Conservation (phyloP, 2,888 invertebrate genomes). For the Xestobium rufovillosum region DNA sequence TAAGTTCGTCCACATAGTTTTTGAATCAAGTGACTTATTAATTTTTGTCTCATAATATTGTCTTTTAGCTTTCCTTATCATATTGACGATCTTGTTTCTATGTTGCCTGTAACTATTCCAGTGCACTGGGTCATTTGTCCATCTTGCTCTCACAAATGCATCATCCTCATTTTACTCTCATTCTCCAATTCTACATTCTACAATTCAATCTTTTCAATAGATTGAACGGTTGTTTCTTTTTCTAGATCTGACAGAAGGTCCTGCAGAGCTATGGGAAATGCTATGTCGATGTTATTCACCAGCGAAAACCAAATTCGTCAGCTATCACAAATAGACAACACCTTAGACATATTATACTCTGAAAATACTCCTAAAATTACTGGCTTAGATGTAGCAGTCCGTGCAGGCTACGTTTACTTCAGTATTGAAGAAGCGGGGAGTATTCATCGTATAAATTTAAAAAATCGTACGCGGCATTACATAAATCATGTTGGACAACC, state of each 20-base stretch:
- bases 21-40: too few relatives aligned
- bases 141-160: too few relatives aligned
- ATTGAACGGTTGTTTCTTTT: too few relatives aligned
- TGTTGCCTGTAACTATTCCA: too few relatives aligned
- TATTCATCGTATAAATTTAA: conserved; percentile 40
- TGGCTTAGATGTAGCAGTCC: conserved; percentile 49
- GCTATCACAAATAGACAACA: conserved; percentile 38
- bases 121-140: too few relatives aligned
- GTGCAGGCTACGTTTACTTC: conserved; percentile 45
- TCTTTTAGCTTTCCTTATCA: too few relatives aligned
- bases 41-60: too few relatives aligned
- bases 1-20: too few relatives aligned
- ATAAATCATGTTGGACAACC: conserved; percentile 46
- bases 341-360: conserved; percentile 39
- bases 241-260: conserved; percentile 52
- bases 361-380: conserved; percentile 45
- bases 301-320: conserved; percentile 51
- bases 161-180: too few relatives aligned
- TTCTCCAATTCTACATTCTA: too few relatives aligned
- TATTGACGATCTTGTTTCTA: too few relatives aligned
- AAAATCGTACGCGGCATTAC: conserved; percentile 35
- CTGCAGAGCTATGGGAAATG: conserved; percentile 58
- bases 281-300: conserved; percentile 49
- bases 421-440: conserved; percentile 42
- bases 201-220: too few relatives aligned